Percentiles rank a stretch among this genome's conserved stretches.
phyloP scores from a whole-genome alignment of 2,797 vertebrate species.

The Ctenopoma multispine region DNA sequence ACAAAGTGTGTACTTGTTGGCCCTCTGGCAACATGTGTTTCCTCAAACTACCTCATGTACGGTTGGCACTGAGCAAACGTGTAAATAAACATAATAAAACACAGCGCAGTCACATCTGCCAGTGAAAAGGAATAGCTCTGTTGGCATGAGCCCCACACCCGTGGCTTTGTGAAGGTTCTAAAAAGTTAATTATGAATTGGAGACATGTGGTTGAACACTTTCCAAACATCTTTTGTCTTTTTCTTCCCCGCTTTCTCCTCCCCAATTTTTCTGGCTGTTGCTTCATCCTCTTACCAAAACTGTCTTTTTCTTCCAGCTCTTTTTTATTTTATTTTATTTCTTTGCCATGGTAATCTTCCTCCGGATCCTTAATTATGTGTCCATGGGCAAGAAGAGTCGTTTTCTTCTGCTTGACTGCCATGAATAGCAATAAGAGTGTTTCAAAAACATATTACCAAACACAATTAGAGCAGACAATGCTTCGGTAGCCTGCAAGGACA shows the following conservation, averaged over 20 bases:
- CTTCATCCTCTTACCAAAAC: constrained; percentile 47
- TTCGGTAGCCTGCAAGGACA: constrained; percentile 71
- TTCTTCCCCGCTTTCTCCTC: constrained; percentile 35
- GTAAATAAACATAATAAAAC: constrained; percentile 81
- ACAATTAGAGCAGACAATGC: constrained; percentile 78
- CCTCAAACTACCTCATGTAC: constrained; percentile 65
- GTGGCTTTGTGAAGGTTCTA: constrained; percentile 75
- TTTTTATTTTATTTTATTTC: constrained; percentile 48
- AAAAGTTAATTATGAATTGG: constrained; percentile 84
- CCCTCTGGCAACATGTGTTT: constrained; percentile 62
- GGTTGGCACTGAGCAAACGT: constrained; percentile 68
- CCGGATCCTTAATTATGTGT: constrained; percentile 79
- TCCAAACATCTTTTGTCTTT: constrained; percentile 67
- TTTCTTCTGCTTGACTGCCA: constrained; percentile 80
- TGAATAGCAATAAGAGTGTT: constrained; percentile 82
- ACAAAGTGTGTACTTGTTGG: constrained; percentile 64
- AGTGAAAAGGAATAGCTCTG: constrained; percentile 70
- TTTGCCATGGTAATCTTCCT: constrained; percentile 67
- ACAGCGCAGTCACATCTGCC: constrained; percentile 75
- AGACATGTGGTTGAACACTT: constrained; percentile 78
- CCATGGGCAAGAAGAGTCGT: constrained; percentile 74
- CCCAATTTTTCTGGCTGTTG: constrained; percentile 52
- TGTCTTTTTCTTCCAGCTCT: constrained; percentile 40
- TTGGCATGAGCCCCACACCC: constrained; percentile 67
- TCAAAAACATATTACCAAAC: constrained; percentile 83